These are phyloP conservation scores for Petrocephalus microphthalmus DNA, from an alignment of 2,113 vertebrate species.

Conservation along the genomic window DNA sequence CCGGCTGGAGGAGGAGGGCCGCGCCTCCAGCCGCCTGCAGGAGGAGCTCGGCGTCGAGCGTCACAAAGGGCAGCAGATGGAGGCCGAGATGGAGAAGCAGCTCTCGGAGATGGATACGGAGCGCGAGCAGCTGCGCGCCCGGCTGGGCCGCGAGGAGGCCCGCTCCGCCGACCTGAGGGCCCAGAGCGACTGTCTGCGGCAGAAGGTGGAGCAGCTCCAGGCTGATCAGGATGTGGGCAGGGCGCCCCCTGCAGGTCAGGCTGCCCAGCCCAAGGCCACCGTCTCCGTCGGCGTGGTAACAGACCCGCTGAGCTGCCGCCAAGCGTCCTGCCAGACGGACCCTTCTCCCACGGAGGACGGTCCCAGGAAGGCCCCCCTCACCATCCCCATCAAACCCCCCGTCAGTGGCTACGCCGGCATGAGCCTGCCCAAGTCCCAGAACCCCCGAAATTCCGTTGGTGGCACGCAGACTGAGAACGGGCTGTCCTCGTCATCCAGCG, in stretches of 20 bases:
- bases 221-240: constrained; percentile 66
- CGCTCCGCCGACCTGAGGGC: constrained; percentile 67
- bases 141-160: constrained; percentile 80
- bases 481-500: constrained; percentile 61
- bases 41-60: constrained; percentile 76
- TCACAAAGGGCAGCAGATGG: constrained; percentile 72
- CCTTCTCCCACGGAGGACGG: constrained; percentile 53
- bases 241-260: constrained; percentile 55
- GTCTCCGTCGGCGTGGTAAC: constrained; percentile 74
- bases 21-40: constrained; percentile 65
- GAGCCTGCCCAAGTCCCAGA: constrained; percentile 65
- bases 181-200: constrained; percentile 80
- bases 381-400: constrained; percentile 72
- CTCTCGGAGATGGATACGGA: constrained; percentile 90
- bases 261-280: constrained; percentile 58
- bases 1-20: constrained; percentile 79
- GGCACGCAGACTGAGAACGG: constrained; percentile 77
- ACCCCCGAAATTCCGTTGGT: constrained; percentile 60
- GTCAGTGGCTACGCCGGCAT: constrained; percentile 63
- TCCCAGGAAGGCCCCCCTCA: constrained; percentile 75
- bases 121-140: constrained; percentile 86
- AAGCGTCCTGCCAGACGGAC: constrained; percentile 78
- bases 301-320: constrained; percentile 62
- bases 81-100: constrained; percentile 91
- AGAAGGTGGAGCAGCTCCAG: constrained; percentile 83